Evolutionary conservation across 2,113 vertebrate genomes (phyloP).

Genomic region (Anseranas semipalmata): DNA sequence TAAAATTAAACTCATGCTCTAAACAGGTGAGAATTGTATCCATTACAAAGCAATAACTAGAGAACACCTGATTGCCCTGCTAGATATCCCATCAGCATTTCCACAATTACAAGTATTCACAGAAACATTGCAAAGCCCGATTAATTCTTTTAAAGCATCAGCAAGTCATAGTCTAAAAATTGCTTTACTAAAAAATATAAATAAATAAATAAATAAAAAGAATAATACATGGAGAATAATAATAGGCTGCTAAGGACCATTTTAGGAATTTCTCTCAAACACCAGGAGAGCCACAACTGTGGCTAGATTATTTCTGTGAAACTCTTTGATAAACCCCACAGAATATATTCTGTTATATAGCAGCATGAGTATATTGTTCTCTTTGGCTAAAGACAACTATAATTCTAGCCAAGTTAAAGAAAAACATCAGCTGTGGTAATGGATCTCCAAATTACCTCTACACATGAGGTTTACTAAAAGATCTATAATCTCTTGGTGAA

Average conservation of each 20-base stretch:
- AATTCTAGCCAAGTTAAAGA: neutral
- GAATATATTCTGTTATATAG: neutral
- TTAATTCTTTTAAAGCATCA: neutral
- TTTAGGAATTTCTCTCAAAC: neutral
- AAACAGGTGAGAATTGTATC: neutral
- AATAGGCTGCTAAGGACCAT: neutral
- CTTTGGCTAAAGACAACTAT: neutral
- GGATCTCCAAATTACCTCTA: neutral
- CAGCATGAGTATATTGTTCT: neutral
- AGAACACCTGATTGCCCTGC: neutral
- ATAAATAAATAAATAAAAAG: neutral
- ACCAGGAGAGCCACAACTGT: neutral
- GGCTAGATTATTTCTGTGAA: neutral
- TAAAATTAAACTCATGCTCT: neutral
- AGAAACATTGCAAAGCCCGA: neutral
- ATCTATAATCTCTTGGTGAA: neutral
- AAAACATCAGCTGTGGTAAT: neutral
- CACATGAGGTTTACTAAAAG: neutral
- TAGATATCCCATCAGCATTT: neutral
- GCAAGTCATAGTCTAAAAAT: neutral
- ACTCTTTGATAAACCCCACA: neutral
- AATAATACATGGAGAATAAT: neutral
- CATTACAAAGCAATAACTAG: neutral
- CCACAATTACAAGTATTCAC: neutral
- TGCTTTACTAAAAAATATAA: neutral